Conservation (phyloP, 1,140 invertebrate genomes). For the Berghia stephanieae region DNA sequence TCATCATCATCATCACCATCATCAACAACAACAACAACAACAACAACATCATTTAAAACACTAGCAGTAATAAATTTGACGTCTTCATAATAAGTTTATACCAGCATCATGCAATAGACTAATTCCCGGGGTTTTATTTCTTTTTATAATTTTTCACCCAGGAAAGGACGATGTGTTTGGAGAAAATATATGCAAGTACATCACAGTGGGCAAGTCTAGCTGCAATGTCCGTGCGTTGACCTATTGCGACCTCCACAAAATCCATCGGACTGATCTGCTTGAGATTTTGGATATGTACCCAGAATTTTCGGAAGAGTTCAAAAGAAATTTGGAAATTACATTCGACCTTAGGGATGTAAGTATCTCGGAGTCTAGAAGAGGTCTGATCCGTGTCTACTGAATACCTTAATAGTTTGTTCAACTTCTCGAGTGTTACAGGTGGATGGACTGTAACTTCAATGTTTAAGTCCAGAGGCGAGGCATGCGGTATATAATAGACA, state of each 20-base stretch:
- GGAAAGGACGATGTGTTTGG: slow-evolving; percentile 99
- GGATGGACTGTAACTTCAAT: too few relatives aligned
- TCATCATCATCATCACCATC: slow-evolving; percentile 10
- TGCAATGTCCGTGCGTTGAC: slow-evolving; percentile 98
- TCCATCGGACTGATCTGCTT: slow-evolving; percentile 94
- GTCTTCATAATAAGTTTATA: not conserved
- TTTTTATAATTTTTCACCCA: slow-evolving; percentile 59
- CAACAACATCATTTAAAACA: not conserved
- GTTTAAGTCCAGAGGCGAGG: too few relatives aligned
- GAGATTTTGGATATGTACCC: slow-evolving; percentile 97
- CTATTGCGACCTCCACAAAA: slow-evolving; percentile 98
- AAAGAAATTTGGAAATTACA: slow-evolving; percentile 93
- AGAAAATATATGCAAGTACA: slow-evolving; percentile 93
- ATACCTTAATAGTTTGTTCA: too few relatives aligned
- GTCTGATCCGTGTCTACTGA: not conserved
- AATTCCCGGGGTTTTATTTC: too few relatives aligned
- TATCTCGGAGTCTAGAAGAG: slow-evolving; percentile 15
- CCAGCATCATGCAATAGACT: too few relatives aligned
- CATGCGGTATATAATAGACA: too few relatives aligned
- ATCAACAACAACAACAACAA: not conserved
- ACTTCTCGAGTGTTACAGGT: too few relatives aligned
- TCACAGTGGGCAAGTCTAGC: slow-evolving; percentile 94
- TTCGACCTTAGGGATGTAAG: slow-evolving; percentile 80
- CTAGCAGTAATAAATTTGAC: not conserved
- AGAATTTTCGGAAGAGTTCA: slow-evolving; percentile 92